phyloP scores from a whole-genome alignment of 2,113 vertebrate species.

The Tetrao urogallus region DNA sequence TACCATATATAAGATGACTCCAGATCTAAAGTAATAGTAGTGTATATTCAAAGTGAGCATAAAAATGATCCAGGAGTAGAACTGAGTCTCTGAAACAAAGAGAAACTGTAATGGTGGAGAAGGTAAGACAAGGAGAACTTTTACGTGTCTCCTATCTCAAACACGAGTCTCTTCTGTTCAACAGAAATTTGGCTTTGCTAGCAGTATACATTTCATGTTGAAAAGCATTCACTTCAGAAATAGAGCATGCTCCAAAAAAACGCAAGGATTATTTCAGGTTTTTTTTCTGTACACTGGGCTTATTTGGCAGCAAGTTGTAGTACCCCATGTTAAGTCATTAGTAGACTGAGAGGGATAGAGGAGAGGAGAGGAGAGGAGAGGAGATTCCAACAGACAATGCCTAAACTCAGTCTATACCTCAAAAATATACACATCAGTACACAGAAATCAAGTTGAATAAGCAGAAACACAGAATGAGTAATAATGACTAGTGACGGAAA shows the following conservation, averaged over 20 bases:
- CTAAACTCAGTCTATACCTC: background rate
- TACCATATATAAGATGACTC: background rate
- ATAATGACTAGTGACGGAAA: background rate
- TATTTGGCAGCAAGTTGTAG: background rate
- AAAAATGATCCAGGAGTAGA: background rate
- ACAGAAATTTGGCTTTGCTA: background rate
- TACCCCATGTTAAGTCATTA: background rate
- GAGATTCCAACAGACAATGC: background rate
- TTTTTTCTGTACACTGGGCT: background rate
- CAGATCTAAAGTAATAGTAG: background rate
- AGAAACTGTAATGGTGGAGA: background rate
- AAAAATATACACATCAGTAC: background rate
- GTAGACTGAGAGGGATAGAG: background rate
- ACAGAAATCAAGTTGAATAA: background rate
- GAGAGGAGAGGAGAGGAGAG: background rate
- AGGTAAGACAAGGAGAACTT: background rate
- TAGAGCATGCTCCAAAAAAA: background rate
- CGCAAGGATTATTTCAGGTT: background rate
- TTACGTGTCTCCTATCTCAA: background rate
- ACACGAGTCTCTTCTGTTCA: background rate
- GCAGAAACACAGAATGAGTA: background rate
- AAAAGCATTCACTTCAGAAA: background rate
- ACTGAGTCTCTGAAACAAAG: background rate
- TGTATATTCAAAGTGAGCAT: background rate
- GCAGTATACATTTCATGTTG: background rate